Percentiles rank a stretch among this genome's conserved stretches.
Conservation (phyloP, 2,888 invertebrate species). For the Uropetala carovei region DNA sequence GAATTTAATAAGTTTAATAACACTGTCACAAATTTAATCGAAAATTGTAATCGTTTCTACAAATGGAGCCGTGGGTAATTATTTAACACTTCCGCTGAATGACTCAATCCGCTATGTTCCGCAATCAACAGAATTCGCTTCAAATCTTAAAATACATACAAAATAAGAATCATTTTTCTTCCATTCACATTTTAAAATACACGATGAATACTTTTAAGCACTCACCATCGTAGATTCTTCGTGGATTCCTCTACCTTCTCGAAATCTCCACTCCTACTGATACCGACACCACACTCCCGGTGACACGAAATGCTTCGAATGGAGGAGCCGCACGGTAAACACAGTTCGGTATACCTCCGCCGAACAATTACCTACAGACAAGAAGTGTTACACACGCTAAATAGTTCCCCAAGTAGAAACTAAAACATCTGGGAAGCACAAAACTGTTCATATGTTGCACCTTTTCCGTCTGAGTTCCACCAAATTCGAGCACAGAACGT, state of each 20-base stretch:
- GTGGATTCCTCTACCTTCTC: slow-evolving; percentile 69
- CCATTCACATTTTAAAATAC: slow-evolving; percentile 56
- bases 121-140: slow-evolving; percentile 40
- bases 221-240: slow-evolving; percentile 70
- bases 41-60: neutral
- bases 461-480: slow-evolving; percentile 66
- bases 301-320: slow-evolving; percentile 68
- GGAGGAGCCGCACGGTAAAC: slow-evolving; percentile 67
- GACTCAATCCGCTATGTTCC: slow-evolving; percentile 64
- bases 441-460: slow-evolving; percentile 67
- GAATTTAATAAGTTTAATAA: neutral
- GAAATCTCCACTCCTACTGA: slow-evolving; percentile 68
- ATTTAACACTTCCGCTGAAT: slow-evolving; percentile 61
- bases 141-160: slow-evolving; percentile 41
- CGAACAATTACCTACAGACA: slow-evolving; percentile 67
- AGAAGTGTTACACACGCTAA: slow-evolving; percentile 66
- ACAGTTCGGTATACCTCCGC: slow-evolving; percentile 68
- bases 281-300: slow-evolving; percentile 69
- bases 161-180: slow-evolving; percentile 61
- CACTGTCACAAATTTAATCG: slow-evolving; percentile 39
- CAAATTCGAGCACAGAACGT: slow-evolving; percentile 68
- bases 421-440: slow-evolving; percentile 66
- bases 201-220: slow-evolving; percentile 67
- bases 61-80: slow-evolving; percentile 25
- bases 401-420: slow-evolving; percentile 66